Conservation (phyloP, 2,113 vertebrate genomes). For the Psilopogon haemacephalus region DNA sequence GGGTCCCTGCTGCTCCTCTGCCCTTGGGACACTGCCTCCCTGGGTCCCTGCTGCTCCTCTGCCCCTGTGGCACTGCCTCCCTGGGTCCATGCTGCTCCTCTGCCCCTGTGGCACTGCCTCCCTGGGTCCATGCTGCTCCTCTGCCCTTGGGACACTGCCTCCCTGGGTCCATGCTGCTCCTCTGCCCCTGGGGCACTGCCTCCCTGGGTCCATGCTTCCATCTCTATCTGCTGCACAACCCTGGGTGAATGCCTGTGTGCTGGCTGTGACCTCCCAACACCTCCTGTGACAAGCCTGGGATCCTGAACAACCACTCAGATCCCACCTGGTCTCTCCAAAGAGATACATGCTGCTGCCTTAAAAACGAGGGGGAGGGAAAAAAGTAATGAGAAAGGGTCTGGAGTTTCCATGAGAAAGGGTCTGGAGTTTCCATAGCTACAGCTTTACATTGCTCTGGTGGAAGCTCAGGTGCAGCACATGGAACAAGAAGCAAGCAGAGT, state of each 20-base stretch:
- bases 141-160: neutral
- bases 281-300: neutral
- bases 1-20: neutral
- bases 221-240: neutral
- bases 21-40: neutral
- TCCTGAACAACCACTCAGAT: fast-evolving
- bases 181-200: too few relatives aligned
- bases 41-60: too few relatives aligned
- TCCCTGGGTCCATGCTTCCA: neutral
- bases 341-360: neutral
- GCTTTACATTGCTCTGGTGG: neutral
- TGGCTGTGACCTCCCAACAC: neutral
- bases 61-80: too few relatives aligned
- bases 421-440: conserved; percentile 71
- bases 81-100: too few relatives aligned
- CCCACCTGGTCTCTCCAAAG: neutral
- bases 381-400: neutral
- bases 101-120: too few relatives aligned
- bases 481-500: neutral
- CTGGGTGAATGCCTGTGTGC: neutral
- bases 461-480: neutral
- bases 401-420: conserved; percentile 58
- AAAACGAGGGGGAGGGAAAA: neutral
- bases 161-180: neutral
- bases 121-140: neutral